phyloP scores from a whole-genome alignment of 2,797 vertebrate genomes.

The Diglossa cyanea region DNA sequence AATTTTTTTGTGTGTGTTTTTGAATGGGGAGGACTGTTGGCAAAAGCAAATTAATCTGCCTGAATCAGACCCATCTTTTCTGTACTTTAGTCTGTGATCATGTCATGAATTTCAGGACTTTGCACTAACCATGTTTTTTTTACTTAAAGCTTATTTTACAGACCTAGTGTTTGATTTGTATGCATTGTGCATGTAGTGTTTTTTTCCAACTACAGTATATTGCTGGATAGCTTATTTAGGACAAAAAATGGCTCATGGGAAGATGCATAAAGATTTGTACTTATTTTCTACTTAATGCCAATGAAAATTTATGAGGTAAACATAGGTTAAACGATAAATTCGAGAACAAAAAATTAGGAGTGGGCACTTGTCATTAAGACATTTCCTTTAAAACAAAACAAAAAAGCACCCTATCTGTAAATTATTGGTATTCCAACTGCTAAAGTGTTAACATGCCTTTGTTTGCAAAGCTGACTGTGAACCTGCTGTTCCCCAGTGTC shows the following conservation, averaged over 20 bases:
- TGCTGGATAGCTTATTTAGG: constrained; percentile 77
- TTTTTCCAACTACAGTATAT: constrained; percentile 72
- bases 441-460: constrained; percentile 40
- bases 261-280: constrained; percentile 83
- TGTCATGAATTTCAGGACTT: constrained; percentile 83
- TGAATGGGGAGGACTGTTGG: constrained; percentile 85
- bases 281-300: constrained; percentile 53
- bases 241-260: constrained; percentile 83
- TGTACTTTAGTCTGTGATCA: constrained; percentile 82
- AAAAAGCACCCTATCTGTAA: background rate
- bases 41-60: constrained; percentile 83
- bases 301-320: constrained; percentile 53
- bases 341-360: constrained; percentile 20
- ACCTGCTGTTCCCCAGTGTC: background rate
- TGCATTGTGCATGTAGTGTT: constrained; percentile 85
- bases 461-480: constrained; percentile 38
- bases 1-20: constrained; percentile 79
- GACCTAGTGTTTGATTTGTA: constrained; percentile 84
- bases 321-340: constrained; percentile 26
- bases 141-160: constrained; percentile 81
- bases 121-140: constrained; percentile 83
- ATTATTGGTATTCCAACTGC: constrained; percentile 37
- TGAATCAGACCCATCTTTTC: constrained; percentile 84
- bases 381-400: background rate
- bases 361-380: background rate